Percentiles rank a stretch among this genome's conserved stretches.
These are phyloP conservation scores for Seladonia tumulorum DNA, from an alignment of 2,888 invertebrate species.

Conservation along the genomic window DNA sequence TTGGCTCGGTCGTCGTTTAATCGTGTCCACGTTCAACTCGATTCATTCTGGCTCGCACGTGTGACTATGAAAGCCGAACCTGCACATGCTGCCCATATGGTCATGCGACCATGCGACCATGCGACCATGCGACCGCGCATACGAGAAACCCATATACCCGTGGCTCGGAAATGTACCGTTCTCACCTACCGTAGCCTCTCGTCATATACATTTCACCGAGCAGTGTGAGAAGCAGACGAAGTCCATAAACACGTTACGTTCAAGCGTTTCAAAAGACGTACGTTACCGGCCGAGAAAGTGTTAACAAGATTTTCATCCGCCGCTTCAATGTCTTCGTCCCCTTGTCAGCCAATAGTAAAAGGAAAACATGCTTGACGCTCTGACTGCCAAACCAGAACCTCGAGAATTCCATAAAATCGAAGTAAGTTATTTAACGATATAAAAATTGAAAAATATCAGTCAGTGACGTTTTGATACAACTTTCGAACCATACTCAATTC, in stretches of 20 bases:
- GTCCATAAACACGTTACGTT: background rate
- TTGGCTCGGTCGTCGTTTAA: slow-evolving; percentile 21
- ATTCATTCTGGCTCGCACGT: slow-evolving; percentile 60
- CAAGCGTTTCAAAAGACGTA: background rate
- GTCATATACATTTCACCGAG: background rate
- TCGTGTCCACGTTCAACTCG: slow-evolving; percentile 29
- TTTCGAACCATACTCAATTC: too few relatives aligned
- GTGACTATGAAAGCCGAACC: slow-evolving; percentile 49
- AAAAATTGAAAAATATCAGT: too few relatives aligned
- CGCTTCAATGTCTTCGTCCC: background rate
- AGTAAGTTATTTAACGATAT: too few relatives aligned
- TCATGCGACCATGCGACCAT: slow-evolving; percentile 30
- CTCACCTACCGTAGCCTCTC: background rate
- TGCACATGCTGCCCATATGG: slow-evolving; percentile 74
- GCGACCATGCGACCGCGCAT: background rate
- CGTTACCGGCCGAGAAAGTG: background rate
- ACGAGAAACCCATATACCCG: slow-evolving; percentile 22
- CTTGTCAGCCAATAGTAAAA: background rate
- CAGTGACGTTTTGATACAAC: too few relatives aligned
- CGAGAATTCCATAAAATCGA: too few relatives aligned
- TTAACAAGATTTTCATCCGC: background rate
- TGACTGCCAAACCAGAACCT: too few relatives aligned
- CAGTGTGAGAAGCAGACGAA: background rate
- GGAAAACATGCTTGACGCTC: too few relatives aligned
- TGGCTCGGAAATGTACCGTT: background rate